Evolutionary conservation across 2,888 invertebrate genomes (phyloP).

Genomic region (Strigamia crassipes): DNA sequence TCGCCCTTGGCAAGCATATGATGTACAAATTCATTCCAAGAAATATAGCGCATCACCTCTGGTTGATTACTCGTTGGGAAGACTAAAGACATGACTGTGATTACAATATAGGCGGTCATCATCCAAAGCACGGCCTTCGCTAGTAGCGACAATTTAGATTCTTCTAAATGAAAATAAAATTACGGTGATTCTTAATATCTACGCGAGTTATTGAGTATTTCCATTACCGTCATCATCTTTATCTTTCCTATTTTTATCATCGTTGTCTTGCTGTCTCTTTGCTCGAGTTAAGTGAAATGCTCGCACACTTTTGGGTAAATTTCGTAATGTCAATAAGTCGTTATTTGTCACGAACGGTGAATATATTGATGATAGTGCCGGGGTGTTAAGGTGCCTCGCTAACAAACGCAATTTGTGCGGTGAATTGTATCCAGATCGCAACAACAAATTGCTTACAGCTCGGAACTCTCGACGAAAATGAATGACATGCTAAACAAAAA

Average conservation of each 20-base stretch:
- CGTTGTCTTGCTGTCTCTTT: constrained; percentile 43
- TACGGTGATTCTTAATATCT: too few species aligned
- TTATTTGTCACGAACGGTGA: not conserved
- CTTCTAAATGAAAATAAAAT: constrained; percentile 53
- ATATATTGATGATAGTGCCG: not conserved
- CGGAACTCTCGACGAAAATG: constrained; percentile 54
- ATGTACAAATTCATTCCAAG: constrained; percentile 96
- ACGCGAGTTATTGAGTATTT: not conserved
- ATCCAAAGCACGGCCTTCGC: constrained; percentile 81
- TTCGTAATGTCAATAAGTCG: not conserved
- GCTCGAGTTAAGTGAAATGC: constrained; percentile 5
- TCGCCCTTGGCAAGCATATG: constrained; percentile 93
- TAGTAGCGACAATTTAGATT: constrained; percentile 71
- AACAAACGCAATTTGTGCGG: not conserved
- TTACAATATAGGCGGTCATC: constrained; percentile 74
- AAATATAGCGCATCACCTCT: constrained; percentile 80
- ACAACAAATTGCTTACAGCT: constrained; percentile 26
- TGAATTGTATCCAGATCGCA: constrained; percentile 22
- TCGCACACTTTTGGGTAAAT: not conserved
- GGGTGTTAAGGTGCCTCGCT: not conserved
- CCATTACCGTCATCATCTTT: constrained; percentile 63
- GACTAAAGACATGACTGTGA: constrained; percentile 72
- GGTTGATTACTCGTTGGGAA: constrained; percentile 74
- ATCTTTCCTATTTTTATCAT: constrained; percentile 51
- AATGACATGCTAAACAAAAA: not conserved